These are phyloP conservation scores for Telenomus remus DNA, from an alignment of 1,140 invertebrate genomes.

Conservation along the genomic window DNA sequence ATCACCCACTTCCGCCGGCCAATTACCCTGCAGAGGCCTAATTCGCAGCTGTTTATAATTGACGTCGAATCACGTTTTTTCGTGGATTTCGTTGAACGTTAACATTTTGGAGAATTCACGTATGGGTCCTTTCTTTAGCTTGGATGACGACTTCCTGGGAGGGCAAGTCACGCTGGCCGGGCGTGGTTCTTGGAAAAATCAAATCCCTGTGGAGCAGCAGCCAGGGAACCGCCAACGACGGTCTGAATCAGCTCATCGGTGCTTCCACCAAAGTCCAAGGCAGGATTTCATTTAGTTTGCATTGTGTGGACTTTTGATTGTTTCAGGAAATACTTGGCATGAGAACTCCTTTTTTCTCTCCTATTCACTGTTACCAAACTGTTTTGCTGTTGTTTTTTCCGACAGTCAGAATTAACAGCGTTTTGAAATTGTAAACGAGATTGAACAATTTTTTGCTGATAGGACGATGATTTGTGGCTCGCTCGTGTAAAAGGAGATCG, in stretches of 20 bases:
- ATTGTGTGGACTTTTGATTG: constrained; percentile 24
- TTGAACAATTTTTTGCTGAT: constrained; percentile 8
- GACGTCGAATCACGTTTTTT: neutral
- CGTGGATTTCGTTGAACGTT: neutral
- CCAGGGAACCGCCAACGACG: constrained; percentile 80
- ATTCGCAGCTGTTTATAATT: neutral
- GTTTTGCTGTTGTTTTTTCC: too few relatives aligned
- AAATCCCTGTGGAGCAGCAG: constrained; percentile 88
- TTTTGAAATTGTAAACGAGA: constrained; percentile 14
- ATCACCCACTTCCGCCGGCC: neutral
- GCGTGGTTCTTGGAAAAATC: constrained; percentile 88
- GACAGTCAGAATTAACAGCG: neutral
- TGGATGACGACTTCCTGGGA: constrained; percentile 77
- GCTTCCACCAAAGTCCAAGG: constrained; percentile 67
- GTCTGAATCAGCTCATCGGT: constrained; percentile 84
- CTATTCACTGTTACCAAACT: neutral
- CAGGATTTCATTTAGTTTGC: constrained; percentile 60
- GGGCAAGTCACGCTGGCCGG: constrained; percentile 81
- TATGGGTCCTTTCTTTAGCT: constrained; percentile 48
- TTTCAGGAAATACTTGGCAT: constrained; percentile 20
- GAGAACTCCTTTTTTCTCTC: neutral
- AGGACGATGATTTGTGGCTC: constrained; percentile 18
- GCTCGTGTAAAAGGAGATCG: constrained; percentile 1
- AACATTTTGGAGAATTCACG: too few relatives aligned
- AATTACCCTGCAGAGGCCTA: neutral